Base-by-base conservation (phyloP, 2,113 vertebrate species). In the Mesitornis unicolor region DNA sequence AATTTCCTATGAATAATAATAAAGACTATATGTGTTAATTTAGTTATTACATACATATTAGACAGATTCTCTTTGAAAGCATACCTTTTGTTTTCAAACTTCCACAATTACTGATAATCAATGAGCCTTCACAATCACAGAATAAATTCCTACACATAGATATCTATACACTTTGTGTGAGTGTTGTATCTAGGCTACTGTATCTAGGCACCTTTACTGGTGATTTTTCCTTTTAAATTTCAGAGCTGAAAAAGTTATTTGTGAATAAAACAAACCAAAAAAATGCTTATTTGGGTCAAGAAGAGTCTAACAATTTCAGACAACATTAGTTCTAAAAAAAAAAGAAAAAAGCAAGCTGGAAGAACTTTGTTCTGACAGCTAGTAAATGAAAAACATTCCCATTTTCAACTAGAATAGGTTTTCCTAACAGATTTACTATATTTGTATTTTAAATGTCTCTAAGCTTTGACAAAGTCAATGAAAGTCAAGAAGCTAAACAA, bases 21-120 rank as follows among this genome's bases (percentile, higher is more conserved):
- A 75, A 67, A 59, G 4, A 10, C 79, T 68, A 6, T 11, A 17
- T 26, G 13, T 31, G 25, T n/a, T 71, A 16, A n/a, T 60, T 71
- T 57, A 64, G 8, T 15, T 71, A 69, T 81, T 60, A 43, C 10
- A 48, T 54, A 16, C 11, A 70, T 47, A 59, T 67, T 26, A 70
- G 28, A 4, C 18, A 51, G 29, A 22, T 54, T 73, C 80, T 47
- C 13, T 79, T 75, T 64, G 12, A 87, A 82, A 68, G 67, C 2
- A 5, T 28, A 16, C 6, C 1, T 47, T 75, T 86, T 87, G 22
- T 71, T 94, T 96, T 95, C 79, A 93, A 63, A 89, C 57, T 85
- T 87, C 93, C 53, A 81, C n/a, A 93, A 91, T 79, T 95, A 61
- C 60, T 88, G 93, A 86, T 89, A 93, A 89, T 63, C 38, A 59